Conservation (phyloP, 2,113 vertebrate species). For the Pterocles burchelli region DNA sequence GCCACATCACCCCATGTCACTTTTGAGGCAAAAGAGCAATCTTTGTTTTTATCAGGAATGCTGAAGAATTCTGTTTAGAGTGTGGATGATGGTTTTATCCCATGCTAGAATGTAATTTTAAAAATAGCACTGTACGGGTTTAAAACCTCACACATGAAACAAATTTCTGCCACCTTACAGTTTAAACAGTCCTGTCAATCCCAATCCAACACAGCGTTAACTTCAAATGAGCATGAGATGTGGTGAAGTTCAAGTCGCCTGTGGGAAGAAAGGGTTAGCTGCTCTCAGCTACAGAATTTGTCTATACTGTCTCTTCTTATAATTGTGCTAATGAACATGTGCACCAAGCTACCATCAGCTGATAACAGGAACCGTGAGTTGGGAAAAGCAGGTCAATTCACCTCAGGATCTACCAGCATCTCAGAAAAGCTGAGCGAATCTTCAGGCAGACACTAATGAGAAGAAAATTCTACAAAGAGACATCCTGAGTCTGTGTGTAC, state of each 20-base stretch:
- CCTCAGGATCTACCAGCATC: neutral
- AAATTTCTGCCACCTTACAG: neutral
- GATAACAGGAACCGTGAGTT: neutral
- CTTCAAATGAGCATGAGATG: neutral
- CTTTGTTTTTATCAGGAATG: neutral
- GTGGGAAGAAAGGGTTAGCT: neutral
- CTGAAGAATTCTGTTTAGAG: neutral
- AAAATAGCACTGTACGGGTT: fast-evolving
- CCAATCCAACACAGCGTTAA: neutral
- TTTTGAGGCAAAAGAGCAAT: neutral
- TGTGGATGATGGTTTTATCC: neutral
- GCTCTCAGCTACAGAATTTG: neutral
- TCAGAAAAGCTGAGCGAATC: neutral
- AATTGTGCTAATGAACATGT: neutral
- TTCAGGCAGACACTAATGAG: neutral
- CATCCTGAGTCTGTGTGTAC: neutral
- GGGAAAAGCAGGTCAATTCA: neutral
- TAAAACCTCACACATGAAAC: neutral
- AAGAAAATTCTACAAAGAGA: neutral
- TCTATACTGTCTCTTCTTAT: neutral
- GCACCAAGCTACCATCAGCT: neutral
- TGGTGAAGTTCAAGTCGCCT: neutral
- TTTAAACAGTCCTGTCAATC: neutral
- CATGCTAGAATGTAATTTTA: neutral
- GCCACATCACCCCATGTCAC: neutral